Conservation (phyloP, 2,113 vertebrate genomes). For the Pseudopipra pipra region DNA sequence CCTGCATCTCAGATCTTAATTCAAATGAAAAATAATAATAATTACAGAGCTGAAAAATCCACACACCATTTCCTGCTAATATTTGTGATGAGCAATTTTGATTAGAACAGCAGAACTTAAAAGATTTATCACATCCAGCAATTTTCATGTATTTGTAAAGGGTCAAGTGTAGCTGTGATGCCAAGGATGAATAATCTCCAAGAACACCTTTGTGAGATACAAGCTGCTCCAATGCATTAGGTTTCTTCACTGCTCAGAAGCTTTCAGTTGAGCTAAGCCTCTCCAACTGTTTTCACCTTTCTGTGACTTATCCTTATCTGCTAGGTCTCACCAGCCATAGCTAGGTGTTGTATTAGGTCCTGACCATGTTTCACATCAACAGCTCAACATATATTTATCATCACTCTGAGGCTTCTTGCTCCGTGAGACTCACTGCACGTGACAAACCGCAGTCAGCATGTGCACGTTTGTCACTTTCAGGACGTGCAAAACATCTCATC, state of each 20-base stretch:
- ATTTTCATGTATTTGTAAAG: not conserved
- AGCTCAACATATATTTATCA: not conserved
- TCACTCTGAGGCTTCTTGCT: not conserved
- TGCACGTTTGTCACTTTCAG: not conserved
- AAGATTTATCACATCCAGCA: not conserved
- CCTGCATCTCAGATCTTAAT: not conserved
- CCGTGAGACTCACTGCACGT: accelerated
- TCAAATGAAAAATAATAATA: not conserved
- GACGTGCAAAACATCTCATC: not conserved
- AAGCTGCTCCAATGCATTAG: not conserved
- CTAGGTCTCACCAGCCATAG: not conserved
- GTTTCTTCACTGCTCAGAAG: not conserved
- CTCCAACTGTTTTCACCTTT: not conserved
- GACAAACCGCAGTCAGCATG: not conserved
- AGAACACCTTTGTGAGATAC: accelerated
- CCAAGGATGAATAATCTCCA: not conserved
- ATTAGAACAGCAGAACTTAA: not conserved
- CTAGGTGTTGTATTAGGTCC: not conserved
- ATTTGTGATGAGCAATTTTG: not conserved
- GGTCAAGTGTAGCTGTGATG: accelerated
- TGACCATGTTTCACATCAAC: not conserved
- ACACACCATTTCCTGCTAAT: not conserved
- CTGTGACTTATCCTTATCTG: not conserved
- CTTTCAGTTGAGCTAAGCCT: not conserved
- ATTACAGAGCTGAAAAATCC: not conserved